Evolutionary conservation across 1,140 invertebrate genomes (phyloP), one percentile per base, ranked within the genome.

Genomic region (Charaxes varanes): DNA sequence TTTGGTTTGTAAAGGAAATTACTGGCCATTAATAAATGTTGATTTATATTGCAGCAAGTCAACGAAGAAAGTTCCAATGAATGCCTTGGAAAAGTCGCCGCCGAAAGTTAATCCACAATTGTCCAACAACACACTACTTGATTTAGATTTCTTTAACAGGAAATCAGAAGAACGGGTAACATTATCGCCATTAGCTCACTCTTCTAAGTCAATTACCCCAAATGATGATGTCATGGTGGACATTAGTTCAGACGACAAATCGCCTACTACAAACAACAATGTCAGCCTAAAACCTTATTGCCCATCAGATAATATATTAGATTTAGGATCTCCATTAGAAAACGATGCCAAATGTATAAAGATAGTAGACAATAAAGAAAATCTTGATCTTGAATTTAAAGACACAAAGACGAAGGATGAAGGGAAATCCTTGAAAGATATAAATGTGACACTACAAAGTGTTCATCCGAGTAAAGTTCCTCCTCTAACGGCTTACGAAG

Each of bases 391-490:
- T 19, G 36, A 47, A 16, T 54, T 48, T 18, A 55, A 47, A 7
- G 50, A 21, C 13, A 15, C 35, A 24, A 53, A 60, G 33, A 58
- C 14, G 8, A 55, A 57, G 47, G 13, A 31, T 32, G 65, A 76
- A 18, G 60, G 78, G 8, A 87, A 70, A 76, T 72, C 88, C 11
- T 79, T 94, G 18, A 88, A 87, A 10, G 93, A 95, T 71, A 88
- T 96, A 27, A 86, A 86, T 73, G 88, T 96, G 38, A 88, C 90
- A 6, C 79, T 96, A 53, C 88, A 93, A 62, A 87, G 86, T 41
- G 90, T 96, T 22, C 89, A 90, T 64, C 93, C 94, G 32, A 90
- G 93, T 33, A 77, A 79, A 11, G 84, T 87, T 41, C 83, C 88
- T 23, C 89, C 91, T 7, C 52, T 91, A 23, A 88, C 87, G 1